phyloP scores from a whole-genome alignment of 2,113 vertebrate genomes.

The Numenius arquata region DNA sequence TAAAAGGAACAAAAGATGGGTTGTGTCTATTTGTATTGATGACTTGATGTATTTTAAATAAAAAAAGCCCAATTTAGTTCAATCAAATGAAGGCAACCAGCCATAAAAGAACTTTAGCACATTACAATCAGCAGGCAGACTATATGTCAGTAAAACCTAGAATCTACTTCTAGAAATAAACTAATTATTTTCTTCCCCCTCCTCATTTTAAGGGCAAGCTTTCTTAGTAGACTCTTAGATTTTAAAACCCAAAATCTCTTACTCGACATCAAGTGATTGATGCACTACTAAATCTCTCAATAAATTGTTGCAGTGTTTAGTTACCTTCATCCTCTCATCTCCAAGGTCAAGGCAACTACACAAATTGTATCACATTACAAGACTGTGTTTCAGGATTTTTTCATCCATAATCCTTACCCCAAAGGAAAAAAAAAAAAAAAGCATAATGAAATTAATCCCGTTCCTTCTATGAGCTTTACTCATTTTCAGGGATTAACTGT shows the following conservation, averaged over 20 bases:
- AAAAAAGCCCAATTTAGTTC: background rate
- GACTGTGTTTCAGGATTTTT: background rate
- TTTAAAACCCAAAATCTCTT: background rate
- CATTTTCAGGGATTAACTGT: background rate
- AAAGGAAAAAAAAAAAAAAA: background rate
- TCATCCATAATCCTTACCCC: background rate
- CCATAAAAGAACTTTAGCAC: background rate
- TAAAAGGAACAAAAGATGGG: background rate
- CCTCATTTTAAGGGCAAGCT: background rate
- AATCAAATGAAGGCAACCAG: background rate
- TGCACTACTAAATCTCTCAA: background rate
- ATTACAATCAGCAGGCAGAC: background rate
- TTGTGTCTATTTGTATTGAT: background rate
- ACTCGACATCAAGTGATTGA: background rate
- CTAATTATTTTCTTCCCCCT: background rate
- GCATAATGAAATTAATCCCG: background rate
- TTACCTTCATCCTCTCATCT: background rate
- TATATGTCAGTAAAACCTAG: background rate
- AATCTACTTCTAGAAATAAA: background rate
- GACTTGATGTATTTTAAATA: slow-evolving; percentile 5
- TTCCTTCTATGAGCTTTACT: background rate
- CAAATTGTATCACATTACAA: background rate
- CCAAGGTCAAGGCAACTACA: background rate
- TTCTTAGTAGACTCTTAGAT: background rate
- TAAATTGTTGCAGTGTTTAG: background rate